Percentiles rank a stretch among this genome's conserved stretches.
Conservation (phyloP, 2,113 vertebrate species). For the Apaloderma vittatum region DNA sequence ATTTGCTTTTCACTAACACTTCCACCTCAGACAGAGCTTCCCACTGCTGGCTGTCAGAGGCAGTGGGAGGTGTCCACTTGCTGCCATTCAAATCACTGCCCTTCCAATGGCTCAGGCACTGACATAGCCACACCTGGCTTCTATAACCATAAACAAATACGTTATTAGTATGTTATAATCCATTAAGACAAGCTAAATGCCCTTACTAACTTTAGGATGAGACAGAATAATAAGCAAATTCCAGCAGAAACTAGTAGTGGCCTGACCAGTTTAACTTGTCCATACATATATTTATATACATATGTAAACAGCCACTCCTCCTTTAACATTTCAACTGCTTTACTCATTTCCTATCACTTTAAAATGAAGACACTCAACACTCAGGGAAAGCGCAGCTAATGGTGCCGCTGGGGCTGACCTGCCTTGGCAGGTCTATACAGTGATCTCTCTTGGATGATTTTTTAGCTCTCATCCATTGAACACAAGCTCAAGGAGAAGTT, state of each 20-base stretch:
- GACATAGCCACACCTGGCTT: neutral
- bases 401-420: neutral
- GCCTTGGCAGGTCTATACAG: neutral
- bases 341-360: neutral
- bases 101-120: neutral
- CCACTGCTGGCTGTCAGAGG: neutral
- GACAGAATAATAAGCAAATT: neutral
- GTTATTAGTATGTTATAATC: neutral
- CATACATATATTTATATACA: neutral
- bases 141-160: neutral
- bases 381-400: neutral
- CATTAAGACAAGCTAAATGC: neutral
- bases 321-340: neutral
- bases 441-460: neutral
- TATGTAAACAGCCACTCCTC: neutral
- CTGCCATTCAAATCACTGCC: neutral
- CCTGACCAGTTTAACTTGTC: conserved; percentile 49
- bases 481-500: neutral
- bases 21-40: neutral
- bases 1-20: neutral
- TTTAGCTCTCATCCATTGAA: neutral
- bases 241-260: neutral
- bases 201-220: neutral
- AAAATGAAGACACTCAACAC: neutral
- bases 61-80: neutral